Conservation (phyloP, 1,140 invertebrate species). For the Marisa cornuarietis region DNA sequence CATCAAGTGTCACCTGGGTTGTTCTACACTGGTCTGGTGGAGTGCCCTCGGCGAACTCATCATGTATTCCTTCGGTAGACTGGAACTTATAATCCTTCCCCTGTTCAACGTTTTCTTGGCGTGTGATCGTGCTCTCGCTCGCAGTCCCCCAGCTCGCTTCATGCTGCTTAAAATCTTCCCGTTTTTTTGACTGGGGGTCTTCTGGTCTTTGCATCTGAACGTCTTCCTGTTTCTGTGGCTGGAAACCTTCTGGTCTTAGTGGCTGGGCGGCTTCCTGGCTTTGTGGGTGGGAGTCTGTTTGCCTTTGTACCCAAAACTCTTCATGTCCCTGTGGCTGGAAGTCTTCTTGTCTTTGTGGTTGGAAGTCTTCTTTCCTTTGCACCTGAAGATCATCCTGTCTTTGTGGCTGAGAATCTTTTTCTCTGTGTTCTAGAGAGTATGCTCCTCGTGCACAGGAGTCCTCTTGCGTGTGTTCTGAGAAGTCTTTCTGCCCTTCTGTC, state of each 20-base stretch:
- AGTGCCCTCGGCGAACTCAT: too few species aligned
- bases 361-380: not conserved
- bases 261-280: conserved; percentile 11
- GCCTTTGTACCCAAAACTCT: not conserved
- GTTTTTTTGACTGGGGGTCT: too few species aligned
- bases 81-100: too few species aligned
- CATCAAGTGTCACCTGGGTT: too few species aligned
- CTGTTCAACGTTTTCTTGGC: too few species aligned
- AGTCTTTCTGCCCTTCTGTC: not conserved
- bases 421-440: not conserved
- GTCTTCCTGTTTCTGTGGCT: not conserved
- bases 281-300: conserved; percentile 7
- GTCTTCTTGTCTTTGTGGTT: not conserved
- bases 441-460: not conserved
- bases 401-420: not conserved
- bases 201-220: not conserved
- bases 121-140: too few species aligned
- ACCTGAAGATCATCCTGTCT: not conserved
- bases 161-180: too few species aligned
- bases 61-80: too few species aligned
- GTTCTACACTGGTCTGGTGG: too few species aligned
- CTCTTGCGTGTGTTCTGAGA: not conserved
- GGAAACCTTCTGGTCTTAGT: conserved; percentile 3
- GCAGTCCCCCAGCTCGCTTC: too few species aligned
- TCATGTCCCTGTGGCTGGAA: not conserved